These are phyloP conservation scores for Ranitomeya variabilis DNA, from an alignment of 2,113 vertebrate species.

Conservation along the genomic window DNA sequence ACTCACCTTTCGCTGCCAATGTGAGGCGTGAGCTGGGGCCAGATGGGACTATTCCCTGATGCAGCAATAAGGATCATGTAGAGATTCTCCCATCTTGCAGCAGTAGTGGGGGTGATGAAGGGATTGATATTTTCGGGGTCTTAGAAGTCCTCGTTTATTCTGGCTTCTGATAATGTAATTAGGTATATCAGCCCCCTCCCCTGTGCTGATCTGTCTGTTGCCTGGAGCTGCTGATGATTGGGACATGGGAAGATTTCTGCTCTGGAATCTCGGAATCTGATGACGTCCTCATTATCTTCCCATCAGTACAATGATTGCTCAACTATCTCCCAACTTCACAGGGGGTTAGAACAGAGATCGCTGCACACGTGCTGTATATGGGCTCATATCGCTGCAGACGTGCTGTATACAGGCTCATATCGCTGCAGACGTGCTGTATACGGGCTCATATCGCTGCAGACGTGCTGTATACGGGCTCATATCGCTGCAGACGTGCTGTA, in stretches of 20 bases:
- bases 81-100: background rate
- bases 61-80: background rate
- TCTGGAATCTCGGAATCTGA: background rate
- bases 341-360: background rate
- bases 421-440: no score
- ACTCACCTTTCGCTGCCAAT: background rate
- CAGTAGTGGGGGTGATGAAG: background rate
- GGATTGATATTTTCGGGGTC: background rate
- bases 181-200: background rate
- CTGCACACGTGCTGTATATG: no score
- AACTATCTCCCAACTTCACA: background rate
- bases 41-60: background rate
- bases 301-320: background rate
- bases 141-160: background rate
- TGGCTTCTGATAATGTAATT: background rate
- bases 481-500: no score
- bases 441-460: no score
- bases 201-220: background rate
- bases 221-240: background rate
- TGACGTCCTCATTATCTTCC: slow-evolving; percentile 1
- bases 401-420: no score
- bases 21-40: background rate
- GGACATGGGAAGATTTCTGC: background rate
- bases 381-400: no score
- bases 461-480: no score